phyloP scores from a whole-genome alignment of 1,140 invertebrate species.

The Lucilia sericata region DNA sequence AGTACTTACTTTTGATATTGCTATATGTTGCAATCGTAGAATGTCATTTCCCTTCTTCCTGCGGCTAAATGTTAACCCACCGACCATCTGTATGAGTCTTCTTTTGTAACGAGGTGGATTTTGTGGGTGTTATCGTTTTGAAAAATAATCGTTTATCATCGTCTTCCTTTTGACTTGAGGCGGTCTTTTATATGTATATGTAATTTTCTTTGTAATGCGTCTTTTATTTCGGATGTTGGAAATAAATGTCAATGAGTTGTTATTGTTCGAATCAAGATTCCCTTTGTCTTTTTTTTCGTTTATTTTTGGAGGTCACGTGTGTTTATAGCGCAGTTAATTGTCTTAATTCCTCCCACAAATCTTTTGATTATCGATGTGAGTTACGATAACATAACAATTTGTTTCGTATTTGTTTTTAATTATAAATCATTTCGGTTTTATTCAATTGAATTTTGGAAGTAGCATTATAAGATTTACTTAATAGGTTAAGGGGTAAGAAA shows the following conservation, averaged over 20 bases:
- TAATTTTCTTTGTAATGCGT: slow-evolving; percentile 8
- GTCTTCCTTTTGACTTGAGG: slow-evolving; percentile 20
- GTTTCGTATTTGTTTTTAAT: slow-evolving; percentile 41
- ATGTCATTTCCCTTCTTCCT: slow-evolving; percentile 42
- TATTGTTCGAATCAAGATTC: neutral
- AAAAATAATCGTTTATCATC: slow-evolving; percentile 35
- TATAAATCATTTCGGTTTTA: neutral
- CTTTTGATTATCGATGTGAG: neutral
- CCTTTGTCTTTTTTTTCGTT: neutral
- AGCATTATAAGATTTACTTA: too few relatives aligned
- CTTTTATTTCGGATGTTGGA: slow-evolving; percentile 20
- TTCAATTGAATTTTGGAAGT: neutral
- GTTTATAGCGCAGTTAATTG: slow-evolving; percentile 31
- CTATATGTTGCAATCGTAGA: slow-evolving; percentile 34
- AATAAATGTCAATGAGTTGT: slow-evolving; percentile 37
- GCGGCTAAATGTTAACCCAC: slow-evolving; percentile 10
- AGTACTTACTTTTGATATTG: too few relatives aligned
- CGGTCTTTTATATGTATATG: neutral
- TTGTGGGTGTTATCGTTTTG: slow-evolving; percentile 28
- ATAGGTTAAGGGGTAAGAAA: too few relatives aligned
- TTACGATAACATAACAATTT: slow-evolving; percentile 10
- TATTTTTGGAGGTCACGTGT: slow-evolving; percentile 21
- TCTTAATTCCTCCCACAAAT: slow-evolving; percentile 32
- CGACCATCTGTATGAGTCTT: neutral
- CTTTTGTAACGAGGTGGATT: neutral